These are phyloP conservation scores for Gymnocheta viridis DNA, from an alignment of 2,888 invertebrate species.

Conservation along the genomic window DNA sequence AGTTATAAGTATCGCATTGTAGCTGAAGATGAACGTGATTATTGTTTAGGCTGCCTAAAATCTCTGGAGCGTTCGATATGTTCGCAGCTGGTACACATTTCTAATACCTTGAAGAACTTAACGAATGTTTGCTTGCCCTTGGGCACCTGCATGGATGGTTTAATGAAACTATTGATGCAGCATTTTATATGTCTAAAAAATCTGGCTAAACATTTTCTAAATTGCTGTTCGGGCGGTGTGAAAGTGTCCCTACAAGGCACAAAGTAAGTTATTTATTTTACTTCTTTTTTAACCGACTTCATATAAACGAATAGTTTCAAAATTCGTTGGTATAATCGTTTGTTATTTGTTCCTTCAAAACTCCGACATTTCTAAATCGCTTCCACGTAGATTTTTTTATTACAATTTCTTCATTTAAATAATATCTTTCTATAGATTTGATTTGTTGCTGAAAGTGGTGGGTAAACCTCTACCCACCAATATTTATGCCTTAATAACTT, in stretches of 20 bases:
- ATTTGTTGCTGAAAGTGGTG: constrained; percentile 82
- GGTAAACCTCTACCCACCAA: constrained; percentile 84
- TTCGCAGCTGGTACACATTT: constrained; percentile 84
- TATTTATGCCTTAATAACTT: constrained; percentile 84
- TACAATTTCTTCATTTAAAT: neutral
- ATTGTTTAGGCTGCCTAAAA: constrained; percentile 82
- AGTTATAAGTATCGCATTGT: constrained; percentile 82
- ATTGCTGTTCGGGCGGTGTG: constrained; percentile 81
- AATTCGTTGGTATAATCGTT: no score
- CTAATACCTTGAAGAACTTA: constrained; percentile 83
- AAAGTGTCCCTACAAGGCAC: constrained; percentile 75
- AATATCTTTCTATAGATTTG: constrained; percentile 81
- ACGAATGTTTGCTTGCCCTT: constrained; percentile 83
- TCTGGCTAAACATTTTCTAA: constrained; percentile 85
- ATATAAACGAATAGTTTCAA: no score
- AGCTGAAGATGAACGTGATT: constrained; percentile 82
- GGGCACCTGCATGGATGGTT: constrained; percentile 83
- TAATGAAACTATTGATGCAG: constrained; percentile 84
- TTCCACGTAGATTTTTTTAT: no score
- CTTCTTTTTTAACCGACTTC: no score
- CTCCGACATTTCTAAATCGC: no score
- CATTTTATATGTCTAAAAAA: constrained; percentile 84
- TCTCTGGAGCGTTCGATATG: constrained; percentile 84
- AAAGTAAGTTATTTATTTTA: constrained; percentile 72
- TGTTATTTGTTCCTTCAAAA: no score